Evolutionary conservation across 2,888 invertebrate species (phyloP).

Genomic region (Hartigia nigra): DNA sequence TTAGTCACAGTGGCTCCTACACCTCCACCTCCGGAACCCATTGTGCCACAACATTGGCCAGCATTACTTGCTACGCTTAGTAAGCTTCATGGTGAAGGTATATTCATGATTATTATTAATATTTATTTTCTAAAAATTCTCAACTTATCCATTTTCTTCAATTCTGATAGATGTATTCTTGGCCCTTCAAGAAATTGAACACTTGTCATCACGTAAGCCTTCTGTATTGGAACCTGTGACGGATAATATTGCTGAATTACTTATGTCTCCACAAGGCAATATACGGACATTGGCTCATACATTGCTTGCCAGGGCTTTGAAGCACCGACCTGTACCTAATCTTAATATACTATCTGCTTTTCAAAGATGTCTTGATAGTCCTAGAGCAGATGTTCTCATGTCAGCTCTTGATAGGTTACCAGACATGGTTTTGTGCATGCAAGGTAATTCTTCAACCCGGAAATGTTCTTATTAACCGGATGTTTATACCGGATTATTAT

Average conservation of each 20-base stretch:
- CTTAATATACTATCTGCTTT: constrained; percentile 79
- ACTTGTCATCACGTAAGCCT: constrained; percentile 76
- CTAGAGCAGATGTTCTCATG: constrained; percentile 81
- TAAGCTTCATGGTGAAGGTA: constrained; percentile 66
- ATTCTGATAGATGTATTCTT: constrained; percentile 69
- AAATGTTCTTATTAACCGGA: neutral
- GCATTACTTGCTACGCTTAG: constrained; percentile 54
- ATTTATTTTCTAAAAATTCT: neutral
- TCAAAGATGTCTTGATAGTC: constrained; percentile 83
- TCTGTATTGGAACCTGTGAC: constrained; percentile 75
- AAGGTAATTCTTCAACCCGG: constrained; percentile 64
- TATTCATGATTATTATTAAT: neutral
- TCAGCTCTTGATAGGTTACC: constrained; percentile 85
- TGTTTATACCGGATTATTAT: neutral
- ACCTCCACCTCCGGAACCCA: constrained; percentile 57
- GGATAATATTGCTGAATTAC: constrained; percentile 73
- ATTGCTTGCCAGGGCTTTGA: constrained; percentile 78
- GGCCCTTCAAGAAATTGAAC: constrained; percentile 81
- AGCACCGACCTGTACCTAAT: constrained; percentile 74
- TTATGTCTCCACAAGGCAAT: constrained; percentile 71
- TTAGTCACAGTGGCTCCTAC: constrained; percentile 68
- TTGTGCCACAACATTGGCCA: constrained; percentile 66
- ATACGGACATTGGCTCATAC: constrained; percentile 79
- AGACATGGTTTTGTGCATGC: constrained; percentile 84
- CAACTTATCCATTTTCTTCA: constrained; percentile 28